phyloP scores from a whole-genome alignment of 2,888 invertebrate species.

The Parthenolecanium corni region DNA sequence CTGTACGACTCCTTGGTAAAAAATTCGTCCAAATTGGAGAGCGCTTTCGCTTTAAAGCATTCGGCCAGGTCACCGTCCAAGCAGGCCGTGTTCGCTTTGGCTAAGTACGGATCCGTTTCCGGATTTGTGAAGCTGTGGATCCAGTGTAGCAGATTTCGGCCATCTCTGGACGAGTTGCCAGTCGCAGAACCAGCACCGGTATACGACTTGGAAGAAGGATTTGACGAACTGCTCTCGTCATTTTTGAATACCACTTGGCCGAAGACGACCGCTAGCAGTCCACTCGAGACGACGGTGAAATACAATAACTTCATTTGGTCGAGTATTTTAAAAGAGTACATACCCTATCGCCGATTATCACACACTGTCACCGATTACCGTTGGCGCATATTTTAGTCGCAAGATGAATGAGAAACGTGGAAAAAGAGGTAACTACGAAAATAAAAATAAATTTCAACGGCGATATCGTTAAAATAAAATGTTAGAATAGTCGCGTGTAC shows the following conservation, averaged over 20 bases:
- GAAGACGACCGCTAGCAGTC: background rate
- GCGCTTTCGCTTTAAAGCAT: conserved; percentile 70
- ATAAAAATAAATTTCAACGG: too few relatives aligned
- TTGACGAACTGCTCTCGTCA: background rate
- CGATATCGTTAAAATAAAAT: too few relatives aligned
- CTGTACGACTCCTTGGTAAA: conserved; percentile 51
- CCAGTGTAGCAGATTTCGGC: conserved; percentile 64
- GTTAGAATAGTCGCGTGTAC: too few relatives aligned
- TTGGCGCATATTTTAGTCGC: too few relatives aligned
- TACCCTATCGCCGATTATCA: background rate
- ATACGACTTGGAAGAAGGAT: conserved; percentile 11
- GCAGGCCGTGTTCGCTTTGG: conserved; percentile 60
- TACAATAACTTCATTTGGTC: conserved; percentile 13
- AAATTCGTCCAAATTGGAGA: conserved; percentile 64
- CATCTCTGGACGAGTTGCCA: conserved; percentile 40
- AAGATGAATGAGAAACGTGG: too few relatives aligned
- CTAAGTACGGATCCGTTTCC: conserved; percentile 65
- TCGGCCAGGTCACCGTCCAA: conserved; percentile 69
- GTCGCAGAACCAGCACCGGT: conserved; percentile 10
- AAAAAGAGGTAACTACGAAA: too few relatives aligned
- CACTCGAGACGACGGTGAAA: background rate
- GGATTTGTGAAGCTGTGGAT: conserved; percentile 61
- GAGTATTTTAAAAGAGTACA: background rate
- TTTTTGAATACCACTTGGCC: conserved; percentile 2
- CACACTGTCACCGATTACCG: background rate